Evolutionary conservation across 2,888 invertebrate genomes (phyloP).

Genomic region (Ligdia adustata): DNA sequence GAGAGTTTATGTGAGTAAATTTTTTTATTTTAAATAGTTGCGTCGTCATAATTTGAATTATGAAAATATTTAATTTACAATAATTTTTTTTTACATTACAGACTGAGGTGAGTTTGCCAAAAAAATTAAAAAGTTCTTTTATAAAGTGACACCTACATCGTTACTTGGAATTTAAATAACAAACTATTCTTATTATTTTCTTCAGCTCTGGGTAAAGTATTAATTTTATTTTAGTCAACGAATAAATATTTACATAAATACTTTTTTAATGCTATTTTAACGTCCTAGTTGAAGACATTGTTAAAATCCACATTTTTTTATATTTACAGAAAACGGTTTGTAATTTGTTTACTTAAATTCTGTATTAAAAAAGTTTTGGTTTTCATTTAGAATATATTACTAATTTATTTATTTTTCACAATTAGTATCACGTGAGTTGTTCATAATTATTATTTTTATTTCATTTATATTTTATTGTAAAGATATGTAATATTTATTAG

Average conservation of each 20-base stretch:
- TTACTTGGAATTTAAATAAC: no score
- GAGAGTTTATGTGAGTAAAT: conserved; percentile 19
- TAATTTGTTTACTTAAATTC: not conserved
- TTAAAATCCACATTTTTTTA: not conserved
- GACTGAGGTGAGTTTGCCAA: conserved; percentile 13
- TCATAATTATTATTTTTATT: no score
- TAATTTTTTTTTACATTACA: conserved; percentile 5
- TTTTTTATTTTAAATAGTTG: no score
- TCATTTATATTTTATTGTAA: no score
- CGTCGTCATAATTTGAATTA: no score
- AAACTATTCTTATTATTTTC: no score
- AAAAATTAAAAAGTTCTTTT: no score
- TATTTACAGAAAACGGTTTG: conserved; percentile 19
- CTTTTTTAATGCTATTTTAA: not conserved
- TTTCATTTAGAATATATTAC: no score
- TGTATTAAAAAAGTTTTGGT: no score
- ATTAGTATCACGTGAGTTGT: not conserved
- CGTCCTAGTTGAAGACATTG: not conserved
- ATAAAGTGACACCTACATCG: no score
- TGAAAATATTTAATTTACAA: not conserved
- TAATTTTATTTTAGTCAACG: not conserved
- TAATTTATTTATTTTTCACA: no score
- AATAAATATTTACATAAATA: not conserved
- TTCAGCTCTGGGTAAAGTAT: conserved; percentile 18
- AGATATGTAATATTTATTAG: no score